These are phyloP conservation scores for Diachrysia chrysitis DNA, from an alignment of 2,888 invertebrate genomes.

Conservation along the genomic window DNA sequence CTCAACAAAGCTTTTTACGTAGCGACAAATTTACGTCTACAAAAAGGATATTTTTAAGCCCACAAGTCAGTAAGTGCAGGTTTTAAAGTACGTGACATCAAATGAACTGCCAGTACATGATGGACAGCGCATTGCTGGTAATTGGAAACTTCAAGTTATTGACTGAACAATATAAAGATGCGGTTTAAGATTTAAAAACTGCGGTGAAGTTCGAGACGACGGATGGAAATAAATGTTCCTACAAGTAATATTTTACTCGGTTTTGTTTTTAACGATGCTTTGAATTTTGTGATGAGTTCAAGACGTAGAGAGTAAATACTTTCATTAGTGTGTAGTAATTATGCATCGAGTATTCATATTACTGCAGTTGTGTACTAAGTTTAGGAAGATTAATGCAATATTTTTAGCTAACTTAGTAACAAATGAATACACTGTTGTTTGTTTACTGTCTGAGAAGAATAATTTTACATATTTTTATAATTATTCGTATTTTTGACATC, in stretches of 20 bases:
- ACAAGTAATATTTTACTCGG: not conserved
- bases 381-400: no score
- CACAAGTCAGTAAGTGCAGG: slow-evolving; percentile 44
- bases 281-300: not conserved
- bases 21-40: not conserved
- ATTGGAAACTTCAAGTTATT: slow-evolving; percentile 77
- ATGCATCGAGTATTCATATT: no score
- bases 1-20: not conserved
- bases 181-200: slow-evolving; percentile 44
- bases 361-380: no score
- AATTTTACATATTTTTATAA: no score
- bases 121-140: slow-evolving; percentile 78
- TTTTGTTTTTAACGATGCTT: not conserved
- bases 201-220: slow-evolving; percentile 33
- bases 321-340: not conserved
- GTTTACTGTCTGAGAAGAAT: no score
- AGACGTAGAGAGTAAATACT: no score
- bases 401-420: no score
- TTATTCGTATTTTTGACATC: no score
- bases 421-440: no score
- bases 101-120: slow-evolving; percentile 72
- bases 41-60: slow-evolving; percentile 15
- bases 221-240: slow-evolving; percentile 8
- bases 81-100: slow-evolving; percentile 57
- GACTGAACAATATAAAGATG: slow-evolving; percentile 65